These are phyloP conservation scores for Petromus typicus DNA, from an alignment of 2,113 vertebrate species.

Conservation along the genomic window DNA sequence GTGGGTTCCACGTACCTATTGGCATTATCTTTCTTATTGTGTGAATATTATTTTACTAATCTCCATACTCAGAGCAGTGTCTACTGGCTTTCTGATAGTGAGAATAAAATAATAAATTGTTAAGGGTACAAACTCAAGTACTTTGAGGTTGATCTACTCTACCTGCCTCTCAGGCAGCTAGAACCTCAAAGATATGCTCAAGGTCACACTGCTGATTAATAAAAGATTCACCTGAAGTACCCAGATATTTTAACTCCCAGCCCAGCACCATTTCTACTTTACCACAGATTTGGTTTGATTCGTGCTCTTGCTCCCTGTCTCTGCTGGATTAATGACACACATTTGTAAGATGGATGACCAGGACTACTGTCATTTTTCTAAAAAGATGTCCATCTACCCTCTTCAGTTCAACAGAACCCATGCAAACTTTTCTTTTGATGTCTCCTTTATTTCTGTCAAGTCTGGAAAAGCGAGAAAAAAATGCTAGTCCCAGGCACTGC, in stretches of 20 bases:
- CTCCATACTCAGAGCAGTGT: not conserved
- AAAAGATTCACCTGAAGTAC: not conserved
- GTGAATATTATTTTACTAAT: not conserved
- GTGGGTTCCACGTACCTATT: not conserved
- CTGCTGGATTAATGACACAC: constrained; percentile 65
- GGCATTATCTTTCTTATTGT: not conserved
- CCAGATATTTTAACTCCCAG: constrained; percentile 12
- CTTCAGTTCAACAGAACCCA: constrained; percentile 53
- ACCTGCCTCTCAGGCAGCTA: not conserved
- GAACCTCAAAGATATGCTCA: constrained; percentile 48
- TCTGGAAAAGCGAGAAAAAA: constrained; percentile 66
- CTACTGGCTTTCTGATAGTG: not conserved
- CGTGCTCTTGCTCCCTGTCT: constrained; percentile 60
- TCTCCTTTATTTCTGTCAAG: constrained; percentile 74
- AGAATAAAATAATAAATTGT: not conserved
- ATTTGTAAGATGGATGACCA: constrained; percentile 69
- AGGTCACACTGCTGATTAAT: constrained; percentile 23
- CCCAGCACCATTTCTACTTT: not conserved
- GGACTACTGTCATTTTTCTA: constrained; percentile 73
- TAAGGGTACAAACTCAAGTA: not conserved
- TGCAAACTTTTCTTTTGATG: constrained; percentile 66
- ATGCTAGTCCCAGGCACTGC: constrained; percentile 2
- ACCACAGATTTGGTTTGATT: constrained; percentile 45
- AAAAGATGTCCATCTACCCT: constrained; percentile 77
- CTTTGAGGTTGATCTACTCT: not conserved